Evolutionary conservation across 2,113 vertebrate genomes (phyloP).

Genomic region (Pseudopipra pipra): DNA sequence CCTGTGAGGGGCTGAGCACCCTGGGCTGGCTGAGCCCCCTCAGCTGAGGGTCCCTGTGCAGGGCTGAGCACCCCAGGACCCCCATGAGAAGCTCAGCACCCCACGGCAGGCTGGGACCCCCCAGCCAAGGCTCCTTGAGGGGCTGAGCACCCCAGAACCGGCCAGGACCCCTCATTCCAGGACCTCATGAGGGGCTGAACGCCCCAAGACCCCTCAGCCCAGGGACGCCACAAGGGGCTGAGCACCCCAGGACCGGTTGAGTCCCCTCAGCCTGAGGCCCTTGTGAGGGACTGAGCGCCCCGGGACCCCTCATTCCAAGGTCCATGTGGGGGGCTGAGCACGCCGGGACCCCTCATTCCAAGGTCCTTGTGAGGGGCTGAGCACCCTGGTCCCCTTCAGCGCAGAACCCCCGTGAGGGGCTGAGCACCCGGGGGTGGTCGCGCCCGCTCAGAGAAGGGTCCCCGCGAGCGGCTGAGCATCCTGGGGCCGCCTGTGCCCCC

Average conservation of each 20-base stretch:
- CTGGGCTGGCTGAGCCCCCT: too few relatives aligned
- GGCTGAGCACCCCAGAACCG: neutral
- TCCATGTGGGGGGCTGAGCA: neutral
- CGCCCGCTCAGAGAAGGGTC: rapidly evolving
- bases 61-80: neutral
- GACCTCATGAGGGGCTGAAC: too few relatives aligned
- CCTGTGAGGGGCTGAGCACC: neutral
- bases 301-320: rapidly evolving
- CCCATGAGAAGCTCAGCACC: too few relatives aligned
- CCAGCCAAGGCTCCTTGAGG: neutral
- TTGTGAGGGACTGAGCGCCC: neutral
- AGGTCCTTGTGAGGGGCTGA: neutral
- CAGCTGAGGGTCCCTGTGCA: neutral
- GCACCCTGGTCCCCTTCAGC: neutral
- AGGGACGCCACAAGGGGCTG: neutral
- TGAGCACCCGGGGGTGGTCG: rapidly evolving
- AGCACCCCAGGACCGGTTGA: too few relatives aligned
- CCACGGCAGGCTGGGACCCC: too few relatives aligned
- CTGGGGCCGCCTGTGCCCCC: neutral
- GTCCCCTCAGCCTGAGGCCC: too few relatives aligned
- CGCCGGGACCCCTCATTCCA: neutral
- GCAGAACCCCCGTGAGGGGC: rapidly evolving
- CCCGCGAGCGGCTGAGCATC: rapidly evolving
- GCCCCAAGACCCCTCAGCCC: too few relatives aligned
- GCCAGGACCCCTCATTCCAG: neutral